Percentiles rank a stretch among this genome's conserved stretches.
Evolutionary conservation across 2,888 invertebrate genomes (phyloP).

Genomic region (Myopa testacea): DNA sequence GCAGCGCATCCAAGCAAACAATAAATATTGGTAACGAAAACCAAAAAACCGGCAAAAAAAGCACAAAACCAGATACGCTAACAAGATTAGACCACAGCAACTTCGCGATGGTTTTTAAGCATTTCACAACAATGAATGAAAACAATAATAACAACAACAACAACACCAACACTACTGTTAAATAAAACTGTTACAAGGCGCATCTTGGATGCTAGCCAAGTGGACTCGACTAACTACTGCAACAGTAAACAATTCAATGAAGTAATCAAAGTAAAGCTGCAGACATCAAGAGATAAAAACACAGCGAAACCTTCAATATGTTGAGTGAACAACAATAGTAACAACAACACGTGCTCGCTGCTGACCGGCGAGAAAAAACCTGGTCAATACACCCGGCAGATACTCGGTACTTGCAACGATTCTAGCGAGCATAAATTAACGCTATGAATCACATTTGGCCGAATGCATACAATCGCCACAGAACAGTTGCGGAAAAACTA

Average conservation of each 20-base stretch:
- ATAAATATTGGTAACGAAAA: conserved; percentile 34
- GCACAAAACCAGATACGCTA: conserved; percentile 26
- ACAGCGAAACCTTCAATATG: conserved; percentile 1
- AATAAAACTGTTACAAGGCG: conserved; percentile 38
- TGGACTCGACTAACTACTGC: conserved; percentile 12
- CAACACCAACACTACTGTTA: background rate
- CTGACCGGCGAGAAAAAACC: background rate
- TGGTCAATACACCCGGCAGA: background rate
- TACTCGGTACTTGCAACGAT: background rate
- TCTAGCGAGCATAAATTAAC: background rate
- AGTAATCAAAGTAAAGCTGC: conserved; percentile 13
- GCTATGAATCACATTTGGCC: conserved; percentile 28
- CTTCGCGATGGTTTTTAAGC: conserved; percentile 13
- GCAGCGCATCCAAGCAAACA: conserved; percentile 34
- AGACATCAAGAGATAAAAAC: conserved; percentile 11
- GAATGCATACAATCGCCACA: background rate
- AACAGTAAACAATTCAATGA: conserved; percentile 18
- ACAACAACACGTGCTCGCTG: conserved; percentile 27
- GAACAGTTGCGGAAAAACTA: conserved; percentile 23
- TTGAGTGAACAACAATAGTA: background rate
- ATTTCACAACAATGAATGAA: conserved; percentile 22
- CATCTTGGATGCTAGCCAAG: conserved; percentile 24
- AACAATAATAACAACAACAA: background rate
- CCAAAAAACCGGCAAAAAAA: background rate
- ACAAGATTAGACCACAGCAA: conserved; percentile 31